A percentile compares a stretch with the other conserved stretches of the same genome.
Conservation (phyloP, 30 jellyfish, hydroid and myxozoan genomes). For the Sanderia malayensis region DNA sequence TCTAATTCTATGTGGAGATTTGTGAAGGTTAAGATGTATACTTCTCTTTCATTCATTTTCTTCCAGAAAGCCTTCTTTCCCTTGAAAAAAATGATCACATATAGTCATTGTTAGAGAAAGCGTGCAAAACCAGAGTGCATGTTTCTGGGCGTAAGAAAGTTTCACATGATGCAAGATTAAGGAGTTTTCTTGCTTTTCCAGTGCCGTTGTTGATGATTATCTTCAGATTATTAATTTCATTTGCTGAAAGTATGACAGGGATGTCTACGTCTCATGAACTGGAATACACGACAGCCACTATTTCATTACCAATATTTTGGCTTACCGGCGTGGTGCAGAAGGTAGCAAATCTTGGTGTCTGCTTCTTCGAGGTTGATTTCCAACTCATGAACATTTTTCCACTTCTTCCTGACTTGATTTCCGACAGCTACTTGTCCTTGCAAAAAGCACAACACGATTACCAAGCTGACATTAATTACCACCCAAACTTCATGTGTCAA, state of each 20-base stretch:
- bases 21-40: background rate
- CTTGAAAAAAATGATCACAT: background rate
- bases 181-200: background rate
- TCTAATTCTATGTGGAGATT: conserved; percentile 4
- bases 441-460: background rate
- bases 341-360: conserved; percentile 1
- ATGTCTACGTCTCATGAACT: background rate
- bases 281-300: background rate
- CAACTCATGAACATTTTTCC: background rate
- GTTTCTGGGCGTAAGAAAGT: background rate
- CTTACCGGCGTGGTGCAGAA: conserved; percentile 4
- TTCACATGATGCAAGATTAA: background rate
- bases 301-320: background rate
- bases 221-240: background rate
- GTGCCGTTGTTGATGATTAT: background rate
- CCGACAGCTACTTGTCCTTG: conserved; percentile 1
- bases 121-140: background rate
- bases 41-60: background rate
- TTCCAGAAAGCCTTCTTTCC: conserved; percentile 1
- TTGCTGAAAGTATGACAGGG: background rate
- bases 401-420: background rate
- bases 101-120: background rate
- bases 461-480: background rate
- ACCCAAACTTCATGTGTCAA: background rate
- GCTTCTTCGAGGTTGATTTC: background rate